phyloP scores from a whole-genome alignment of 2,113 vertebrate species.

The Callopanchax toddi region DNA sequence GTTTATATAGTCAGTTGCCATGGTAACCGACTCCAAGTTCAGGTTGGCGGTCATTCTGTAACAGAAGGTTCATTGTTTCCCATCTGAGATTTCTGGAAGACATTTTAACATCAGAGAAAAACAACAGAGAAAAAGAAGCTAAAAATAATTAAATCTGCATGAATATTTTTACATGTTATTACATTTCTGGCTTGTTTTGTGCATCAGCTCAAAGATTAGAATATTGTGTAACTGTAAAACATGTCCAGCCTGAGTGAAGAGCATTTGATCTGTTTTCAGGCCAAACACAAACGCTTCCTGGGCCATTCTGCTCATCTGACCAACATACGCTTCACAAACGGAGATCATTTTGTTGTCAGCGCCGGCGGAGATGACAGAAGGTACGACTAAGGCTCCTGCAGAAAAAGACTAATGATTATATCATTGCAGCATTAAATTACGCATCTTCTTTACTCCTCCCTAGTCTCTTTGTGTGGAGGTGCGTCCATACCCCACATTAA shows the following conservation, averaged over 20 bases:
- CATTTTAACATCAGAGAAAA: background rate
- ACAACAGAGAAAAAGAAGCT: background rate
- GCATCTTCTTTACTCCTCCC: conserved; percentile 5
- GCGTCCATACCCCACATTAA: conserved; percentile 92
- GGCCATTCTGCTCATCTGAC: conserved; percentile 97
- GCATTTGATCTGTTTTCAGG: conserved; percentile 76
- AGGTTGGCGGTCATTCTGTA: background rate
- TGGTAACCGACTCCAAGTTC: background rate
- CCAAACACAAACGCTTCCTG: conserved; percentile 97
- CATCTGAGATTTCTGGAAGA: background rate
- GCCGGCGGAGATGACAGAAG: conserved; percentile 97
- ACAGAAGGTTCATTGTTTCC: background rate
- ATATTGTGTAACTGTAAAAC: background rate
- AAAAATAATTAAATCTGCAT: too few species aligned
- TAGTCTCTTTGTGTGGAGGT: conserved; percentile 97
- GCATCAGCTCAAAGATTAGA: background rate
- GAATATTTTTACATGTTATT: too few species aligned
- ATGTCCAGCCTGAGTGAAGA: background rate
- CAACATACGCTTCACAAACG: conserved; percentile 92
- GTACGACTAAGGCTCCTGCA: conserved; percentile 61
- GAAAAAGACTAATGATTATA: background rate
- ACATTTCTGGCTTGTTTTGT: too few species aligned
- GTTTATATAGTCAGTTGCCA: background rate
- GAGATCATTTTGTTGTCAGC: conserved; percentile 92
- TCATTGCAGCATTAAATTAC: background rate